These are phyloP conservation scores for Cephalopachus bancanus DNA, from an alignment of 2,797 vertebrate species.

Conservation along the genomic window DNA sequence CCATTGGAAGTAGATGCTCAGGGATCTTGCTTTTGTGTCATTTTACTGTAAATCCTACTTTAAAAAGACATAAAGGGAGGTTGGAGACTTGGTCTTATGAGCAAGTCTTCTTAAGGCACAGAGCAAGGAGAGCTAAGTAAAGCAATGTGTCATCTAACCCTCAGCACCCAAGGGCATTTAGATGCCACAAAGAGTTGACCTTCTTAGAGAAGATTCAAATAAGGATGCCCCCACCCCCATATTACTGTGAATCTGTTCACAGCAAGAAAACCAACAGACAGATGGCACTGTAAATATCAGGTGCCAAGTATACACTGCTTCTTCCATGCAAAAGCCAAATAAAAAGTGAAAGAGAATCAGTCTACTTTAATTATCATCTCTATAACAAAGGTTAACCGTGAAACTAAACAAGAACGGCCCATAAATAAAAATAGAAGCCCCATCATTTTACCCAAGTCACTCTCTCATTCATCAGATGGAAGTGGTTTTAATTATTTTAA, in stretches of 20 bases:
- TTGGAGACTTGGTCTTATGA: background rate
- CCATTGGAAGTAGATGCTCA: background rate
- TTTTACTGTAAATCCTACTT: slow-evolving; percentile 35
- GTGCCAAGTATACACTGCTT: slow-evolving; percentile 75
- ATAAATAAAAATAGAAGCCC: slow-evolving; percentile 61
- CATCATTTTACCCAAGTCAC: slow-evolving; percentile 27
- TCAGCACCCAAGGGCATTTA: slow-evolving; percentile 57
- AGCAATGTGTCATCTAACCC: background rate
- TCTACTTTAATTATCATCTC: slow-evolving; percentile 60
- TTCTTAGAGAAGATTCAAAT: slow-evolving; percentile 74
- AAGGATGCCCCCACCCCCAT: slow-evolving; percentile 44
- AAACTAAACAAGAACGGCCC: slow-evolving; percentile 38
- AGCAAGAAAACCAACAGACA: slow-evolving; percentile 80
- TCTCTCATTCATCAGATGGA: slow-evolving; percentile 72
- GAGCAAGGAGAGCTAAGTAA: slow-evolving; percentile 20
- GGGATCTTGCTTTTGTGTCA: background rate
- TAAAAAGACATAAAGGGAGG: background rate
- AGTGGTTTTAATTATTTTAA: slow-evolving; percentile 76
- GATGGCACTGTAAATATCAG: slow-evolving; percentile 80
- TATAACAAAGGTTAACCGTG: slow-evolving; percentile 60
- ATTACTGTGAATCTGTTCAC: slow-evolving; percentile 79
- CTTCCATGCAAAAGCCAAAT: slow-evolving; percentile 65
- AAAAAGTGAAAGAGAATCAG: slow-evolving; percentile 60
- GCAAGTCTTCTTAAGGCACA: slow-evolving; percentile 5
- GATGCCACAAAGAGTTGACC: slow-evolving; percentile 72